A percentile compares a stretch with the other conserved stretches of the same genome.
These are phyloP conservation scores for Ennomos fuscantarius DNA, from an alignment of 2,888 invertebrate species.

Conservation along the genomic window DNA sequence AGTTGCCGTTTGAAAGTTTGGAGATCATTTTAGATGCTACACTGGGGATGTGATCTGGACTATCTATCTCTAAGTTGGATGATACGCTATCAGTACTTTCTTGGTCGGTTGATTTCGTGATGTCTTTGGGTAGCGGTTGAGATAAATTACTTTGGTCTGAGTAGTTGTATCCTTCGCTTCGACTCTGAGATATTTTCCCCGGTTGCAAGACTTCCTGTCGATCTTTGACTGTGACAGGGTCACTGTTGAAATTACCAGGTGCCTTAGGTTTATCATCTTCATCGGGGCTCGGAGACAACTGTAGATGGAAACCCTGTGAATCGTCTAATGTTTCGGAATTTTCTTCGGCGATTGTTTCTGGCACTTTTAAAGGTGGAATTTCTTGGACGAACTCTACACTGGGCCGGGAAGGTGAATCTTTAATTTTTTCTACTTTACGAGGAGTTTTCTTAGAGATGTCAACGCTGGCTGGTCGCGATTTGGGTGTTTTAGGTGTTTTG, in stretches of 20 bases:
- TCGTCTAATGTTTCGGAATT: constrained; percentile 64
- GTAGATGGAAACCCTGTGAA: constrained; percentile 74
- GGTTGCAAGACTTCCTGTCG: constrained; percentile 57
- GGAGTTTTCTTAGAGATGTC: constrained; percentile 67
- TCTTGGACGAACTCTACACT: constrained; percentile 64
- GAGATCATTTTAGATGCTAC: constrained; percentile 74
- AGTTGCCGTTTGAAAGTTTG: constrained; percentile 78
- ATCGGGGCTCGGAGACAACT: constrained; percentile 65
- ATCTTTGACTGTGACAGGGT: constrained; percentile 62
- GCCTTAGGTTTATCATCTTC: constrained; percentile 45
- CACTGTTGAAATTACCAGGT: constrained; percentile 55
- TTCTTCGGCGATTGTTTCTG: constrained; percentile 66
- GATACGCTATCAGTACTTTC: constrained; percentile 75
- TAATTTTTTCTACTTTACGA: constrained; percentile 49
- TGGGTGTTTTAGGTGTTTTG: constrained; percentile 70
- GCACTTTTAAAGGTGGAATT: constrained; percentile 54
- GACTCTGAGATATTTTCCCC: constrained; percentile 56
- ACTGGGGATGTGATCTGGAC: constrained; percentile 67
- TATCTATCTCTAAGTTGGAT: constrained; percentile 59
- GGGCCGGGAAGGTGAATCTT: constrained; percentile 46
- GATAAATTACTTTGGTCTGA: constrained; percentile 63
- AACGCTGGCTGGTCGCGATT: constrained; percentile 67
- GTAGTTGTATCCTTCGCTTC: constrained; percentile 65
- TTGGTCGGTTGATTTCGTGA: constrained; percentile 67
- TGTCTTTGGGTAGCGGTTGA: constrained; percentile 56